A percentile compares a stretch with the other conserved stretches of the same genome.
phyloP scores from a whole-genome alignment of 1,140 invertebrate genomes.

The Drosophila lacertosa region DNA sequence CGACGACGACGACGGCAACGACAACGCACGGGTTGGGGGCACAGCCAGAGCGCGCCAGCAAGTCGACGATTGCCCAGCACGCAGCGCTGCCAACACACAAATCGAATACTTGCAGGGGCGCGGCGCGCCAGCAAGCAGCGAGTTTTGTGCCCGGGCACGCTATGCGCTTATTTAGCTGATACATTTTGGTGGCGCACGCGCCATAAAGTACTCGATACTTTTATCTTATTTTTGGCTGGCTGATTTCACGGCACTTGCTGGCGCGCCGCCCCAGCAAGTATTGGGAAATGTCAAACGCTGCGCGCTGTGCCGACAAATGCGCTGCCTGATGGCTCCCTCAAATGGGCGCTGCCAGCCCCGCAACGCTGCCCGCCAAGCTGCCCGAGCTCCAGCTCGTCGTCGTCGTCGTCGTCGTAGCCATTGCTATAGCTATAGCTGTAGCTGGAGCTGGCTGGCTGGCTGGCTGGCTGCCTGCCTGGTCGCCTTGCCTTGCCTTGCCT shows the following conservation, averaged over 20 bases:
- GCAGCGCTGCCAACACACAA: conserved; percentile 34
- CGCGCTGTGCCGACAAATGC: conserved; percentile 57
- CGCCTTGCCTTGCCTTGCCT: conserved; percentile 48
- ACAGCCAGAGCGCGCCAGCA: conserved; percentile 56
- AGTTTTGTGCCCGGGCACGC: conserved; percentile 33
- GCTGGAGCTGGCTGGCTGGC: conserved; percentile 60
- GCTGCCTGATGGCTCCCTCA: conserved; percentile 78
- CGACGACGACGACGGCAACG: conserved; percentile 29
- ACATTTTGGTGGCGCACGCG: conserved; percentile 80
- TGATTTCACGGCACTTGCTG: conserved; percentile 64
- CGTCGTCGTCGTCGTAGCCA: conserved; percentile 37
- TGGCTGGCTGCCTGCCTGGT: conserved; percentile 57
- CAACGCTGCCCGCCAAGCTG: conserved; percentile 54
- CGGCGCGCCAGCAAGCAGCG: conserved; percentile 52
- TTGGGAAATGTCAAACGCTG: conserved; percentile 81
- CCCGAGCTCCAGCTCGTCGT: conserved; percentile 41
- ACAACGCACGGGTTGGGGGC: conserved; percentile 59
- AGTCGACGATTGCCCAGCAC: conserved; percentile 44
- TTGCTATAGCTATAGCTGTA: conserved; percentile 56
- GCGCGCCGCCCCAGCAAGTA: conserved; percentile 80
- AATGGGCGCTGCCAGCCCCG: conserved; percentile 75
- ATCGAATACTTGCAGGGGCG: conserved; percentile 63
- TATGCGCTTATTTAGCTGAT: conserved; percentile 35
- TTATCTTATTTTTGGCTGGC: conserved; percentile 41
- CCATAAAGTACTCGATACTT: conserved; percentile 77